Evolutionary conservation across 2,797 vertebrate species (phyloP), one percentile per base, ranked within the genome.

Genomic region (Euphonia xanthogaster): DNA sequence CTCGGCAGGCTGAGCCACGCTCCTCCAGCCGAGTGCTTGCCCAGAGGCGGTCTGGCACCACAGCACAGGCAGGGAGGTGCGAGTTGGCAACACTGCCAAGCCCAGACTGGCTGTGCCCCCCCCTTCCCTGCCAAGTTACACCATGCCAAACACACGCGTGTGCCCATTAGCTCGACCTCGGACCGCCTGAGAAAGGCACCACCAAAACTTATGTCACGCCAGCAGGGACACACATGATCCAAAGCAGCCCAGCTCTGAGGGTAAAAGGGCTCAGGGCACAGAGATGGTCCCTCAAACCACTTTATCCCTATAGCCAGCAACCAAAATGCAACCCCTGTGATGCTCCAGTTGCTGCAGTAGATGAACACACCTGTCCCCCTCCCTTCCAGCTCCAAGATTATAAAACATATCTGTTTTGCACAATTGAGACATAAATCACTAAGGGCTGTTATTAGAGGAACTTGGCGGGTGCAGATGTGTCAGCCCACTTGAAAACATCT

Each of bases 171-270:
- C 57, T 58, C 1, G 0, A 72, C 57, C 60, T 74, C 44, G 48
- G 82, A 63, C 28, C 1, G 0, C 60, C 50, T 25, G 24, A 12
- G 23, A 63, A 86, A 82, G 53, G 71, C 37, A 68, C 51, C 35
- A 40, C 30, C 33, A 54, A 20, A 39, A 53, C 0, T 1, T 24
- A 65, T 4, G 54, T 50, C 72, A 27, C 98, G 98, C 98, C 98
- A 97, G 98, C 98, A 8, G 98, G 98, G 94, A 98, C 94, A 10
- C 98, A 98, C 23, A 97, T 83, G 1, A 98, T 97, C 98, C 98
- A 98, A 54, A 99, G 98, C 95, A 99, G 98, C 73, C 98, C 98
- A 9, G 24, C 33, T 80, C 76, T 24, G 73, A 55, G 15, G 22
- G n/a, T 39, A 31, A 31, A 79, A 79, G 11, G 27, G 35, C 42